Evolutionary conservation across 2,113 vertebrate species (phyloP).

Genomic region (Turnix velox): DNA sequence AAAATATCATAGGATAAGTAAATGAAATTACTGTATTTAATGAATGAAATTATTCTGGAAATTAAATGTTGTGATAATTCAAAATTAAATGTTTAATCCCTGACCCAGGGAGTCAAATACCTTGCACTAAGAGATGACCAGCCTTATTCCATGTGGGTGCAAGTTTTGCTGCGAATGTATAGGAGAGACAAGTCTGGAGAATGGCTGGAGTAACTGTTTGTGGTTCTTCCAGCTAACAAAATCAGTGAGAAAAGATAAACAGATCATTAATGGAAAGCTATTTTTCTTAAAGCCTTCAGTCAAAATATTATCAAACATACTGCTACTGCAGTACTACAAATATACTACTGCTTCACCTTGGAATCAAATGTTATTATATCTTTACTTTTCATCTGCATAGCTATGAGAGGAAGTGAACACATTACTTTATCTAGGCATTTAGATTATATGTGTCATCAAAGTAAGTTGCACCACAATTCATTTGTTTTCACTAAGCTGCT

Average conservation of each 20-base stretch:
- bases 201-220: slow-evolving; percentile 72
- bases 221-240: slow-evolving; percentile 71
- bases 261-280: background rate
- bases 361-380: background rate
- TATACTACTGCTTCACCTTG: background rate
- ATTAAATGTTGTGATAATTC: background rate
- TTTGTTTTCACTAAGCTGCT: background rate
- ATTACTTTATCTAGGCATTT: background rate
- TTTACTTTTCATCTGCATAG: background rate
- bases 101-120: slow-evolving; percentile 56
- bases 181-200: slow-evolving; percentile 85
- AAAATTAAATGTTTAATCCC: background rate
- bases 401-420: background rate
- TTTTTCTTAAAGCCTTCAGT: background rate
- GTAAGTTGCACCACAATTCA: background rate
- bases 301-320: background rate
- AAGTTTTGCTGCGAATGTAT: slow-evolving; percentile 77
- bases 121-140: slow-evolving; percentile 82
- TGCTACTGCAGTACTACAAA: background rate
- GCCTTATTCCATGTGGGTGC: slow-evolving; percentile 87
- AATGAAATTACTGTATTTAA: background rate
- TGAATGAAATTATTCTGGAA: background rate
- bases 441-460: rapidly evolving
- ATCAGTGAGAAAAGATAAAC: background rate
- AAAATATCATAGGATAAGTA: background rate